Base-by-base conservation (phyloP, 2,797 vertebrate genomes). In the Valencia hispanica region DNA sequence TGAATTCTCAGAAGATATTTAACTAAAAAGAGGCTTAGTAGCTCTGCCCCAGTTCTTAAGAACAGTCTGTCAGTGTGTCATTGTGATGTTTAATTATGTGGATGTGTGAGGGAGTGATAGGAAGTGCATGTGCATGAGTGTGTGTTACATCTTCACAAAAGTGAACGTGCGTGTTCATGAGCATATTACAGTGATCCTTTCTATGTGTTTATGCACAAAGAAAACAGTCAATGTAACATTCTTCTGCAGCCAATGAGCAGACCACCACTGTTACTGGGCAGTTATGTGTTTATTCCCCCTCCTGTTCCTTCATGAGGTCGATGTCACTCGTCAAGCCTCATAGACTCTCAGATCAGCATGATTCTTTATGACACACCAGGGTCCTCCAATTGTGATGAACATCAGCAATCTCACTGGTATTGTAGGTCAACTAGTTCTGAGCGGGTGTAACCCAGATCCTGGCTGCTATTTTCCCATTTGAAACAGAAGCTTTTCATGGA, bases 201-300 rank as follows among this genome's bases (percentile, higher is more conserved):
- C 68, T 73, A 74, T 68, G 81, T 88, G 84, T 74, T 92, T 83
- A 87, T 84, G 86, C 89, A 84, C 89, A 89, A 87, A 89, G 91
- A 91, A 78, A 86, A 82, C 88, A 91, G 94, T 95, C 92, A 93
- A 93, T 94, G 87, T 87, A 92, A 93, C 86, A 87, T 86, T 87
- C 77, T 78, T 85, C 76, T 70, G 73, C 89, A 94, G 92, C 94
- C 94, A 95, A 95, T 95, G 87, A 93, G 90, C 72, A 90, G 75
- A 55, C 70, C 92, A 87, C 84, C 81, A 87, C 84, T 94, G 94
- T 96, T 95, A 95, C 95, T 86, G 93, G 95, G 94, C 94, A 94
- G 94, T 93, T 93, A 84, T 92, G 88, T 92, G 87, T 92, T 92
- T 93, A 91, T 80, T 78, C 75, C 79, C 59, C 53, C 57, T 34